Evolutionary conservation across 2,797 vertebrate species (phyloP), one percentile per base, ranked within the genome.

Genomic region (Lemur catta): DNA sequence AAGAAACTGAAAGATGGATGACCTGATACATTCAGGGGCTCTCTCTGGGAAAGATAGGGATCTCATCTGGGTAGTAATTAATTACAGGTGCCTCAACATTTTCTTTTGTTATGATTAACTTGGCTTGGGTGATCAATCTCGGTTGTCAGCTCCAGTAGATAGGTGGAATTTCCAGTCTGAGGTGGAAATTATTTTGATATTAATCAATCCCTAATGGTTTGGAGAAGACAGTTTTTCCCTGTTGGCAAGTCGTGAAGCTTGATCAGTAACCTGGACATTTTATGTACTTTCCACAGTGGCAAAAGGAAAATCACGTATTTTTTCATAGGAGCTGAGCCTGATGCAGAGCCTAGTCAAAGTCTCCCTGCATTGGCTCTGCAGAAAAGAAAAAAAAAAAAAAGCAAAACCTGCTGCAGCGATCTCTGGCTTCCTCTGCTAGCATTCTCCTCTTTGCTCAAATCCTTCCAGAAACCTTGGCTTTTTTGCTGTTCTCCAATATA

Each of bases 111-210:
- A 63, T 96, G 93, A 96, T 97, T 96, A 69, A 75, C 94, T 88
- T 75, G 81, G 96, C 84, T 75, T 80, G 80, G 17, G 86, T 95
- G 85, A 98, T 97, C 95, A 80, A 94, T 97, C 96, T 94, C 63
- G 75, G 86, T 35, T 96, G 95, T 85, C 96, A 97, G 82, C 91
- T 94, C 78, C 94, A 94, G 81, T 2, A 95, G 97, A 94, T 1
- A 96, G 84, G 63, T 97, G 97, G 97, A 94, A 67, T 82, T 94
- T 57, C 65, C 93, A 96, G 84, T 72, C 93, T 93, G 86, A 96
- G 46, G 81, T 82, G 97, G 87, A 97, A 98, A 98, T 97, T 85
- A 95, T 87, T 94, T 97, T 79, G 69, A 65, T 96, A 91, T 96
- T 92, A 95, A 98, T 97, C 97, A 97, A 26, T 55, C 67, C 17